Evolutionary conservation across 53 echinoderm and acorn worm species (phyloP).

Genomic region (Luidia sarsii): DNA sequence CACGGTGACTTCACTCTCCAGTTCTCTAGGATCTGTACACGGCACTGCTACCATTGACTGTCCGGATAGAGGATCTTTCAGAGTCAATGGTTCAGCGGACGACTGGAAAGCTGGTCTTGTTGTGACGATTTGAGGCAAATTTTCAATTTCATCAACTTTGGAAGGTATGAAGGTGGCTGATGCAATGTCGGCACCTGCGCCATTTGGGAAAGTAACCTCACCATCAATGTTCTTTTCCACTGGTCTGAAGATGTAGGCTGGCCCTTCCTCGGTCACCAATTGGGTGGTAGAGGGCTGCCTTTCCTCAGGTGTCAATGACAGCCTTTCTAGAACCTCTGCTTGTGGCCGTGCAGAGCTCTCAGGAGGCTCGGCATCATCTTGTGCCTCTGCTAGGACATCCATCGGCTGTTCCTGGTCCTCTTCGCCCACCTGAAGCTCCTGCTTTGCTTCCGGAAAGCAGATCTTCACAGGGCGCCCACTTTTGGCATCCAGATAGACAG

Average conservation of each 20-base stretch:
- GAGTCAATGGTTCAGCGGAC: background rate
- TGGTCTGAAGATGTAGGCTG: slow-evolving; percentile 72
- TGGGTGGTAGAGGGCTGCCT: slow-evolving; percentile 13
- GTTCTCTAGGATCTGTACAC: slow-evolving; percentile 22
- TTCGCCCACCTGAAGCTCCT: background rate
- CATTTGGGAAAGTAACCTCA: background rate
- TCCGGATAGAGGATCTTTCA: slow-evolving; percentile 34
- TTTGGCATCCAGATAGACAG: slow-evolving; percentile 52
- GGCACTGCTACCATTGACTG: slow-evolving; percentile 33
- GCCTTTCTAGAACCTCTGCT: background rate
- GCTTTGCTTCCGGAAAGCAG: slow-evolving; percentile 44
- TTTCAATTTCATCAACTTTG: slow-evolving; percentile 23
- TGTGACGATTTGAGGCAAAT: slow-evolving; percentile 13
- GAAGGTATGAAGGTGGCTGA: slow-evolving; percentile 4
- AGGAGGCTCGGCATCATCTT: slow-evolving; percentile 5
- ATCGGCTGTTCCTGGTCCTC: slow-evolving; percentile 7
- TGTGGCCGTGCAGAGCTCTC: background rate
- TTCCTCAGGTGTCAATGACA: background rate
- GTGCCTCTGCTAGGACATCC: slow-evolving; percentile 19
- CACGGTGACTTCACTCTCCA: slow-evolving; percentile 42
- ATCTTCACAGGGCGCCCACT: slow-evolving; percentile 38
- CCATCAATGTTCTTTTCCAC: slow-evolving; percentile 26
- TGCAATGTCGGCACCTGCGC: background rate
- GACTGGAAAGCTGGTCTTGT: slow-evolving; percentile 11
- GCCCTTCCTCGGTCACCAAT: slow-evolving; percentile 76